phyloP scores from a whole-genome alignment of 2,797 vertebrate species.

The Alfaro cultratus region DNA sequence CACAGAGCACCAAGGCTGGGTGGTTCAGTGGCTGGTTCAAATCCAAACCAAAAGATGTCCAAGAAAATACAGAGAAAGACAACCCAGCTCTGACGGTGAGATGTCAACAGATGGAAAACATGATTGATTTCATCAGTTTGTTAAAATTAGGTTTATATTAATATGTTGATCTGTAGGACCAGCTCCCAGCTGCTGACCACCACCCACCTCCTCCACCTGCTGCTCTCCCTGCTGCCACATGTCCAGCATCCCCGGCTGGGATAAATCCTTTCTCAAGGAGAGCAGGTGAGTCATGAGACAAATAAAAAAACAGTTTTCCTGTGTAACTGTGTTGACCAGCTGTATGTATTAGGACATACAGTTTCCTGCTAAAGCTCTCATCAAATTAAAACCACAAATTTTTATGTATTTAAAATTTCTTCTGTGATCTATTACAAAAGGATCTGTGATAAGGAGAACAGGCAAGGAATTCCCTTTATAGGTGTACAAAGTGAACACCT shows the following conservation, averaged over 20 bases:
- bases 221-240: slow-evolving; percentile 13
- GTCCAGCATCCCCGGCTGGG: slow-evolving; percentile 47
- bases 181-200: neutral
- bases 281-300: slow-evolving; percentile 71
- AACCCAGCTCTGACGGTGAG: slow-evolving; percentile 49
- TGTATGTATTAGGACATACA: neutral
- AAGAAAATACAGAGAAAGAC: slow-evolving; percentile 35
- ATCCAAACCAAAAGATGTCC: slow-evolving; percentile 64
- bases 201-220: neutral
- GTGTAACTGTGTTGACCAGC: neutral
- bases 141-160: neutral
- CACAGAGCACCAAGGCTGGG: slow-evolving; percentile 64
- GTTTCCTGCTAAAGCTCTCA: neutral
- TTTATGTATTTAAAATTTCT: neutral
- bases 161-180: slow-evolving; percentile 56
- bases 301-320: neutral
- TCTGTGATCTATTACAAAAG: neutral
- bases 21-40: slow-evolving; percentile 82
- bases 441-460: neutral
- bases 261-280: slow-evolving; percentile 68
- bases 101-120: neutral
- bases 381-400: neutral
- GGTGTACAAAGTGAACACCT: neutral
- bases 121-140: neutral
- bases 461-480: neutral